These are phyloP conservation scores for Dicranocentrus wangi DNA, from an alignment of 2,888 invertebrate species.

Conservation along the genomic window DNA sequence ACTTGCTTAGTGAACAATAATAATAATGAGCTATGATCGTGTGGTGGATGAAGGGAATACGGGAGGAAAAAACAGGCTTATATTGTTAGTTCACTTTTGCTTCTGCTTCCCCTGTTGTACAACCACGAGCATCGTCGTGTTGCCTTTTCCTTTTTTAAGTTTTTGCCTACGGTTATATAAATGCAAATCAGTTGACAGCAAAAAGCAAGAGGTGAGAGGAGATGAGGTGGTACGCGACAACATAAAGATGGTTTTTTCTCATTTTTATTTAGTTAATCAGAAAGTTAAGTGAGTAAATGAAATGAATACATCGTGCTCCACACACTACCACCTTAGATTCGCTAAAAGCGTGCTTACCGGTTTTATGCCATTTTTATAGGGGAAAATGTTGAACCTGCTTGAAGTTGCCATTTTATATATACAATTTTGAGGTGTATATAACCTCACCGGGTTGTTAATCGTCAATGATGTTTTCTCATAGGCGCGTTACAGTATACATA, in stretches of 20 bases:
- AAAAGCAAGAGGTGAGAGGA: constrained; percentile 39
- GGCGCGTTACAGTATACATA: too few species aligned
- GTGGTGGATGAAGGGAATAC: not conserved
- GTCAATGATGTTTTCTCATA: not conserved
- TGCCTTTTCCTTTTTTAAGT: constrained; percentile 21
- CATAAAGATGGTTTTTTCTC: constrained; percentile 50
- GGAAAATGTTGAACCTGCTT: constrained; percentile 44
- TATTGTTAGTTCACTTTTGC: constrained; percentile 15
- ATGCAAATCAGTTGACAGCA: constrained; percentile 62
- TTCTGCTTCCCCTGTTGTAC: not conserved
- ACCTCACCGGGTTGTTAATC: not conserved
- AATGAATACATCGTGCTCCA: constrained; percentile 34
- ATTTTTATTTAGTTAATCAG: constrained; percentile 32
- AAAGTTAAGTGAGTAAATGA: constrained; percentile 19
- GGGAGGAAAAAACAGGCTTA: constrained; percentile 13
- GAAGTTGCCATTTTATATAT: not conserved
- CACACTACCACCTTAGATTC: constrained; percentile 35
- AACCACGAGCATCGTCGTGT: constrained; percentile 7
- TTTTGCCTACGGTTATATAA: constrained; percentile 55
- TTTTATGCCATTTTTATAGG: constrained; percentile 51
- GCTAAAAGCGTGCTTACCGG: constrained; percentile 59
- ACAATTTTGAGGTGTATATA: not conserved
- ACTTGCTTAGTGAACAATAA: constrained; percentile 29
- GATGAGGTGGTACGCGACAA: constrained; percentile 59
- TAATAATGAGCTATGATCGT: constrained; percentile 12